These are phyloP conservation scores for Polylopha cassiicola DNA, from an alignment of 2,888 invertebrate genomes.

Conservation along the genomic window DNA sequence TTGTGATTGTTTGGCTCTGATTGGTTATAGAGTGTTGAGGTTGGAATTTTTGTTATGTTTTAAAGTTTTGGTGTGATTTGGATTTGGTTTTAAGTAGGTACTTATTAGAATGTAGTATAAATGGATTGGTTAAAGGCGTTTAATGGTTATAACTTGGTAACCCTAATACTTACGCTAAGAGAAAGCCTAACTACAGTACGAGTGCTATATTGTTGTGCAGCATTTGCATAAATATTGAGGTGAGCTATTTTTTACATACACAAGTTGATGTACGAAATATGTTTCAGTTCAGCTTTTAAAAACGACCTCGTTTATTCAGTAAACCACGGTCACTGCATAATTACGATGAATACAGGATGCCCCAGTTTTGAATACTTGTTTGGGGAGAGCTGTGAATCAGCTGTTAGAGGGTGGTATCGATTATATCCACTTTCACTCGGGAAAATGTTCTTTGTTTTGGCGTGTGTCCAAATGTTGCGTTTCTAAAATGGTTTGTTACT, in stretches of 20 bases:
- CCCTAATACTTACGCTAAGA: conserved; percentile 38
- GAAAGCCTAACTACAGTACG: conserved; percentile 34
- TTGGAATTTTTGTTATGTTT: too few relatives aligned
- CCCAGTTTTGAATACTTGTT: too few relatives aligned
- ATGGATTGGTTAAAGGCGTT: too few relatives aligned
- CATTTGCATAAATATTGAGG: conserved; percentile 38
- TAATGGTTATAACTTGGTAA: conserved; percentile 20
- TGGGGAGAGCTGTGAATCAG: conserved; percentile 45
- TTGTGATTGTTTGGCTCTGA: background rate
- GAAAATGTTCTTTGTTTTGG: conserved; percentile 56
- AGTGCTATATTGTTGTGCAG: conserved; percentile 36
- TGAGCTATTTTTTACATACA: conserved; percentile 22
- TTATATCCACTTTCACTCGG: conserved; percentile 56
- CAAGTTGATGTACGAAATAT: too few relatives aligned
- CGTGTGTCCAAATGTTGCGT: conserved; percentile 50
- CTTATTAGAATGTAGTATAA: too few relatives aligned
- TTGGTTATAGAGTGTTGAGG: background rate
- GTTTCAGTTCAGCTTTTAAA: too few relatives aligned
- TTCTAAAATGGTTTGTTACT: conserved; percentile 43
- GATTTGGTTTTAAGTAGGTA: too few relatives aligned
- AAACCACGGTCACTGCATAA: too few relatives aligned
- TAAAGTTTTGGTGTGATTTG: too few relatives aligned
- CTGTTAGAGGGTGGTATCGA: conserved; percentile 60
- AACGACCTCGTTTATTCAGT: too few relatives aligned
- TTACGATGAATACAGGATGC: too few relatives aligned